Base-by-base conservation (phyloP, 1,140 invertebrate genomes). In the Drosophila asahinai region DNA sequence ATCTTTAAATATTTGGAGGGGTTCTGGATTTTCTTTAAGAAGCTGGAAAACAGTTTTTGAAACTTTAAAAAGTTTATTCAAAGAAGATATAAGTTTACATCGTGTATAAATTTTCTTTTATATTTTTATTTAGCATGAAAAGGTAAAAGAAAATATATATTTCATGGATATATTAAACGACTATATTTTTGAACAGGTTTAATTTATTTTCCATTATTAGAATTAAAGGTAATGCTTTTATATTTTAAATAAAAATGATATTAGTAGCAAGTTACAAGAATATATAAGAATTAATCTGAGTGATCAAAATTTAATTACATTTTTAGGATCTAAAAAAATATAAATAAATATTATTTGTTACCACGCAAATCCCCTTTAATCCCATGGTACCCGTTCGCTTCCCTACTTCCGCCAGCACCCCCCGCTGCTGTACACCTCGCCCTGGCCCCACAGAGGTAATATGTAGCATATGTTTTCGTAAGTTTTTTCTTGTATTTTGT, bases 391-490 rank as follows among this genome's bases (percentile, higher is more conserved):
- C 38, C 11, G 22, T 33, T 61, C 33, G 38, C 54, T 51, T 22
- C 54, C 51, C 36, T 40, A 73, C 54, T 73, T 73, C 70, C 54
- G 67, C 59, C 70, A 38, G 54, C 79, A 63, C 79, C 60, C 75
- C 84, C 52, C 83, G 54, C 58, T 58, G 65, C 60, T 51, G 55
- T 63, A 38, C 19, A 22, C 48, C 49, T 66, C 54, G 54, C 49
- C 48, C 57, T 62, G 54, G 54, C 54, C 62, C 75, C 67, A 66
- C 81, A 80, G 74, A 82, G 81, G 86, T 89, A 89, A 90, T 90
- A 91, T 91, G 86, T 90, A 90, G 86, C 86, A 90, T 91, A 90
- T 90, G 86, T 90, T 90, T 90, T 90, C 82, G 86, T 89, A 89
- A 90, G 84, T 89, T 89, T 89, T 73, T 89, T 89, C 86, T 89